Conservation (phyloP, 2,797 vertebrate species). For the Loris lydekkerianus region DNA sequence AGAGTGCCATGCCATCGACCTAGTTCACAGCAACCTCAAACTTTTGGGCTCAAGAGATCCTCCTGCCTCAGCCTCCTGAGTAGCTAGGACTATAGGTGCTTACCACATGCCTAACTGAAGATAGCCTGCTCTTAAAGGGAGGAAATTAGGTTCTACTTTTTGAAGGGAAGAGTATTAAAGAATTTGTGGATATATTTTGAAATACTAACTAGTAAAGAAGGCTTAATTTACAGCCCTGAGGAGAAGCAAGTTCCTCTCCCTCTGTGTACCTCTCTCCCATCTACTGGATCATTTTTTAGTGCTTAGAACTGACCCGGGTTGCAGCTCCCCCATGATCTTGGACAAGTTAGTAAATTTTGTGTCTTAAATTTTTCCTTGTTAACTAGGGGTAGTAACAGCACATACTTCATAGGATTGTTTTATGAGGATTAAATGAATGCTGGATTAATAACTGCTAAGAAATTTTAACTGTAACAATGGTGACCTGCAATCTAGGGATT, state of each 20-base stretch:
- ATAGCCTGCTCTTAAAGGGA: background rate
- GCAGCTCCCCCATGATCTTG: background rate
- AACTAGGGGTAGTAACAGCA: background rate
- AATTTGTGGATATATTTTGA: conserved; percentile 26
- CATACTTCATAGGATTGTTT: background rate
- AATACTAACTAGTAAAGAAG: conserved; percentile 8
- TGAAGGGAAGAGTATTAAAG: background rate
- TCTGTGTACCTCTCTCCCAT: background rate
- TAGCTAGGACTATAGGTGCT: no score
- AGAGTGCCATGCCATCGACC: no score
- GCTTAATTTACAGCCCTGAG: background rate
- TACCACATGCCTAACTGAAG: background rate
- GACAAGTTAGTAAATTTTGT: background rate
- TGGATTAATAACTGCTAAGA: background rate
- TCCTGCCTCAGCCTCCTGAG: no score
- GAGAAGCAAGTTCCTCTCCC: background rate
- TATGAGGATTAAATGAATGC: background rate
- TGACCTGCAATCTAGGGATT: background rate
- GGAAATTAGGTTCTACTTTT: background rate
- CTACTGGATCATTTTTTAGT: background rate
- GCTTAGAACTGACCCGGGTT: background rate
- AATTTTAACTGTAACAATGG: background rate
- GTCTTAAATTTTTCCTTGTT: background rate
- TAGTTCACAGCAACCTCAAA: no score
- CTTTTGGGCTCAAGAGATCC: no score